Evolutionary conservation across 2,797 vertebrate genomes (phyloP), one percentile per base, ranked within the genome.

Genomic region (Leptoclinus maculatus): DNA sequence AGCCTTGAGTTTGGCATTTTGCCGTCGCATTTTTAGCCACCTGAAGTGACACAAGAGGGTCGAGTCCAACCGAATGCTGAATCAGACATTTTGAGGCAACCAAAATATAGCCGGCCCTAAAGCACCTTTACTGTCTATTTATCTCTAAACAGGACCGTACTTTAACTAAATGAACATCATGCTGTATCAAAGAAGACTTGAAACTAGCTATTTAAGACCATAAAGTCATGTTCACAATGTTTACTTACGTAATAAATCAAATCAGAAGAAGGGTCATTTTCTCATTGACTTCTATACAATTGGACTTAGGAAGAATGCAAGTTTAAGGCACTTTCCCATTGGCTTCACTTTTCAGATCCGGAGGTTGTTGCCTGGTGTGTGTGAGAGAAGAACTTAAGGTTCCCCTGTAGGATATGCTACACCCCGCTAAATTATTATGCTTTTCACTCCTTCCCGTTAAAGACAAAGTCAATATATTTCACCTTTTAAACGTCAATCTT

Each of bases 401-500:
- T 36, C 27, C 32, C 66, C 66, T 57, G 10, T 13, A 59, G 51
- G 32, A 66, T 67, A 58, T 36, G n/a, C 49, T 67, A 14, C 62
- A 75, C 34, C 32, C 60, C 45, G 45, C 80, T 71, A 58, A 80
- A 78, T 70, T 21, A 73, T 63, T 71, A 39, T 82, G 65, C 78
- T 76, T 79, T 49, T 64, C 76, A 71, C 68, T 36, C 64, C 62
- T 58, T 59, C 49, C 38, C 19, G 32, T 66, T 66, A 29, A 80
- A 62, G 75, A 89, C 68, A 74, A 66, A 82, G 76, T 83, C 80
- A 85, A 79, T 91, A 88, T 86, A 85, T 90, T 83, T 87, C 88
- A 89, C 79, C 76, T 90, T 91, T 94, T 83, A 90, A 93, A 93
- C 81, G 68, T n/a, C 74, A 89, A 49, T 91, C 57, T 87, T 87